phyloP scores from a whole-genome alignment of 2,113 vertebrate genomes.

The Cololabis saira region DNA sequence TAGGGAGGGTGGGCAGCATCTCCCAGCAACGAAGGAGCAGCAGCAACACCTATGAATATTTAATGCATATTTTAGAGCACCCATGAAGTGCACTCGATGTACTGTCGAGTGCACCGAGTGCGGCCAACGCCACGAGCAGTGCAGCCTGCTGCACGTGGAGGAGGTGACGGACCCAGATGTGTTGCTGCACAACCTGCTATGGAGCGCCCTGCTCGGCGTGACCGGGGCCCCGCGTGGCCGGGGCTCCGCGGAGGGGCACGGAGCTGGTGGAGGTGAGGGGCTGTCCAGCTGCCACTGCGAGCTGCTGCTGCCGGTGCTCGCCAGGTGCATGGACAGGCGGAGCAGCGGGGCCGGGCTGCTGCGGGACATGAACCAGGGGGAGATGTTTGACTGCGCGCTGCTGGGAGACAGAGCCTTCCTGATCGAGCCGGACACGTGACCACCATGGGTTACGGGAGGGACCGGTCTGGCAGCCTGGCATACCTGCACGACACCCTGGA shows the following conservation, averaged over 20 bases:
- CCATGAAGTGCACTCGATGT: too few species aligned
- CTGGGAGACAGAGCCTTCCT: conserved; percentile 95
- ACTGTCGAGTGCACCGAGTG: conserved; percentile 98
- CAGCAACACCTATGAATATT: too few species aligned
- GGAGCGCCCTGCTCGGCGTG: conserved; percentile 95
- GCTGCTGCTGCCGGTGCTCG: conserved; percentile 95
- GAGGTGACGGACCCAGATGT: conserved; percentile 98
- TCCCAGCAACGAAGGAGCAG: too few species aligned
- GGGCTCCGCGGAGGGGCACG: conserved; percentile 87
- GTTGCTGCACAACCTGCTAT: conserved; percentile 97
- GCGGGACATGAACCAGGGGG: conserved; percentile 96
- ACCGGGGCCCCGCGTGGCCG: conserved; percentile 91
- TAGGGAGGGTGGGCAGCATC: too few species aligned
- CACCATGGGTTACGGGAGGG: conserved; percentile 94
- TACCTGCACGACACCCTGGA: conserved; percentile 97
- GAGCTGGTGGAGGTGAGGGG: conserved; percentile 97
- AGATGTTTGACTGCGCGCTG: conserved; percentile 96
- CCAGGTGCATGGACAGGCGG: conserved; percentile 96
- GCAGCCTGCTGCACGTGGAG: conserved; percentile 90
- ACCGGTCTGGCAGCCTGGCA: conserved; percentile 93
- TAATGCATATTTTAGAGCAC: too few species aligned
- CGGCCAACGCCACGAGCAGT: conserved; percentile 95
- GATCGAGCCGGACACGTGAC: conserved; percentile 93
- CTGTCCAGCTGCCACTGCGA: conserved; percentile 99
- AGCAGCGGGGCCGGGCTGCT: conserved; percentile 94